Evolutionary conservation across 2,797 vertebrate species (phyloP), one percentile per base, ranked within the genome.

Genomic region (Pachyuromys duprasi): DNA sequence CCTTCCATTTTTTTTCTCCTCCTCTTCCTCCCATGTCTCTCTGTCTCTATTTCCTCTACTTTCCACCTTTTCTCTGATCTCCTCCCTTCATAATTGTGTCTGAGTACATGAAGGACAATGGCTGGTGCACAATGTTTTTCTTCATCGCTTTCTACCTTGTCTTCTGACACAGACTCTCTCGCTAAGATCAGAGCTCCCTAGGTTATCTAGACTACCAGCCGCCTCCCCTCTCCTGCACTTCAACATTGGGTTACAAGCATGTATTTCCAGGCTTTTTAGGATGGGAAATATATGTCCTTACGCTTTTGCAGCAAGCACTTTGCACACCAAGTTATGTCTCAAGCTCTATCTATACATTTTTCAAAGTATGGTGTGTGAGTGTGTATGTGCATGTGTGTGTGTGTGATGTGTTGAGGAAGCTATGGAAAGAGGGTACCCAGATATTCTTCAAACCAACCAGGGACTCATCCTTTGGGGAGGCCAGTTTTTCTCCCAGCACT

Each of bases 11-110:
- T 39, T 57, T 60, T 13, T 80, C 8, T 55, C 31, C 13, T 12
- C 8, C 49, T n/a, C 24, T 8, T 12, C 18, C 53, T 26, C 7
- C 13, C 13, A 3, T 15, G 1, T 36, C 6, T 22, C 15, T 42
- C 18, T 81, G 14, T n/a, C 8, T 42, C 5, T 57, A n/a, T 26
- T 2, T 17, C 39, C 7, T 65, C 2, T 20, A 31, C 26, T 2
- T 0, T 53, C 28, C n/a, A 57, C 9, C 11, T 11, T 36, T 5
- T 22, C 9, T 55, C 20, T 13, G 36, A 1, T 53, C 15, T 12
- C 11, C 1, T 55, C 15, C 0, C 11, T 8, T 15, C 31, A 1
- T 42, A 42, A 26, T 17, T 55, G 3, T 26, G 20, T 33, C n/a
- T 2, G 0, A 65, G 42, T 14, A 20, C 20, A 49, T 28, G 31